phyloP scores from a whole-genome alignment of 2,113 vertebrate genomes.

The Myotis yumanensis region DNA sequence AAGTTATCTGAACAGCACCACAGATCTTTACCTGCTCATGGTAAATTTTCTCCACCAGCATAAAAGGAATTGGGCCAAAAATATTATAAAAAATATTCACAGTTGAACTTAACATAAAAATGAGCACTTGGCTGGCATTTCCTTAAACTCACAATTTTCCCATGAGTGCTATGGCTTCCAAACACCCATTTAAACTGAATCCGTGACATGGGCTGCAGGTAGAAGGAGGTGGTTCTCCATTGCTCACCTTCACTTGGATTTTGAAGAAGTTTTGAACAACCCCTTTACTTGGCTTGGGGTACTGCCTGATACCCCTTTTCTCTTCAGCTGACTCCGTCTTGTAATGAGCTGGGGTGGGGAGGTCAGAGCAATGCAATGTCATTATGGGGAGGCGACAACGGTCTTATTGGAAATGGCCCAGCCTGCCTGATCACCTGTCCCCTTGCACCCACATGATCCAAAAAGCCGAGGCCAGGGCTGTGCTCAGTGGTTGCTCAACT shows the following conservation, averaged over 20 bases:
- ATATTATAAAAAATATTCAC: neutral
- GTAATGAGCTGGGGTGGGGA: neutral
- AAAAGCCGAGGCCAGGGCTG: neutral
- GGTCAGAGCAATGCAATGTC: neutral
- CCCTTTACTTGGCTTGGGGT: neutral
- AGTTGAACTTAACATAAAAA: neutral
- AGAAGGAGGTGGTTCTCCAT: neutral
- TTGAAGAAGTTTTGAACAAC: neutral
- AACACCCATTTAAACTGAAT: neutral
- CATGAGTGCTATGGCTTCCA: neutral
- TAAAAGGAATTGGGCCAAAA: neutral
- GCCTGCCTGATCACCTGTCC: fast-evolving
- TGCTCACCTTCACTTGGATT: neutral
- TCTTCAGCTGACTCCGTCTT: neutral
- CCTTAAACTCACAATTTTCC: neutral
- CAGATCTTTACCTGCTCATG: neutral
- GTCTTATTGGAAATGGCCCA: neutral
- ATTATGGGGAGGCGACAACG: neutral
- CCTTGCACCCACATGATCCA: neutral
- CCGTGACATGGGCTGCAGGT: neutral
- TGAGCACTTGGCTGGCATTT: neutral
- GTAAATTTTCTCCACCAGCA: neutral
- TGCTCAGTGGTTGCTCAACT: neutral
- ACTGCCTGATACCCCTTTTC: neutral
- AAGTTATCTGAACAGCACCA: neutral